Base-by-base conservation (phyloP, 2,113 vertebrate genomes). In the Solenodon paradoxus region DNA sequence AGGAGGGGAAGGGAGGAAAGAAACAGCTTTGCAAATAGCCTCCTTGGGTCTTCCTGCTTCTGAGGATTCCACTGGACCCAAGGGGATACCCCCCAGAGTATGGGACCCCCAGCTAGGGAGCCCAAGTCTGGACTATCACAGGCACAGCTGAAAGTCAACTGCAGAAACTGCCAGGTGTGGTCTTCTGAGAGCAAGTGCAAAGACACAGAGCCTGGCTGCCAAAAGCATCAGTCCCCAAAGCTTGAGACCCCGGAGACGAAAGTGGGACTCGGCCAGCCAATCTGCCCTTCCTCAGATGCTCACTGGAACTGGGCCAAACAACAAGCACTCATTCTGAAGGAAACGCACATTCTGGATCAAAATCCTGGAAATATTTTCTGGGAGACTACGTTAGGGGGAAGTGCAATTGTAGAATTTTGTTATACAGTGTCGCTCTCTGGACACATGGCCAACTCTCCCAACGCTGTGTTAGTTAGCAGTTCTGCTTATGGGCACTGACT, bases 31-130 rank as follows among this genome's bases (percentile, higher is more conserved):
- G 78, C n/a, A 35, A 24, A 83, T 47, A 35, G 35, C 77, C 66
- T 63, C 64, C 82, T 71, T 86, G 24, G 59, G 47, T 57, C 61
- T 59, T 89, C 53, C 59, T 77, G 47, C 38, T 64, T 38, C 72
- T 45, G 59, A 55, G 69, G 47, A 61, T 9, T 40, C 20, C 45
- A n/a, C 10, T 35, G 80, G 51, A 26, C 66, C 51, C 79, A 19
- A 71, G 38, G 49, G 24, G 32, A 42, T 13, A 26, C 49, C n/a
- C 22, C 17, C 47, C 2, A 8, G n/a, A 42, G 7, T 40, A 30
- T 2, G 26, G 20, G 40, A 16, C 28, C 69, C 49, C 24, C 0
- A 0, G 20, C 28, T 35, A 2, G 32, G 24, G 10, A 40, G 51
- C 71, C 26, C 38, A 59, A 69, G 68, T 35, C 28, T 63, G 49